A percentile compares a stretch with the other conserved stretches of the same genome.
Conservation (phyloP, 2,888 invertebrate species). For the Xylota segnis region DNA sequence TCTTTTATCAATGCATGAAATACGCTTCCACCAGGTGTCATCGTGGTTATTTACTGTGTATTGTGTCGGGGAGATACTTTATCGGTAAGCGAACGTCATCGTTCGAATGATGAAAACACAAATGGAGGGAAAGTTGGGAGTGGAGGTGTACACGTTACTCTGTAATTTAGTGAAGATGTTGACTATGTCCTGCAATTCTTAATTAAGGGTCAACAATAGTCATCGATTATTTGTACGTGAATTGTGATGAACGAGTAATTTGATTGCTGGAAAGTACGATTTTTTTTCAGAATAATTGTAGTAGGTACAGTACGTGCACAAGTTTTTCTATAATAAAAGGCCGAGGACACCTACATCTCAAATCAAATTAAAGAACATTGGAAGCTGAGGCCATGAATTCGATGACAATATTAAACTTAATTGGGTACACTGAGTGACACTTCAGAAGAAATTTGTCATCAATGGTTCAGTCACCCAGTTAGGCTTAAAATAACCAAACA, state of each 20-base stretch:
- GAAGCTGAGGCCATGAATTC: too few species aligned
- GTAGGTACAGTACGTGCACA: too few species aligned
- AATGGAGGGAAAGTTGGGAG: neutral
- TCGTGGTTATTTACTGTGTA: slow-evolving; percentile 37
- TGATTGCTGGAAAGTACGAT: neutral
- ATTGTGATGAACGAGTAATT: neutral
- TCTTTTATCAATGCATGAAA: slow-evolving; percentile 22
- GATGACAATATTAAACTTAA: too few species aligned
- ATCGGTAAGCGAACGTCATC: slow-evolving; percentile 15
- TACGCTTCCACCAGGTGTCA: slow-evolving; percentile 20
- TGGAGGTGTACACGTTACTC: slow-evolving; percentile 9
- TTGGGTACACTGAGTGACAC: too few species aligned
- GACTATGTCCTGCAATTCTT: neutral
- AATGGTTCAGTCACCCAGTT: too few species aligned
- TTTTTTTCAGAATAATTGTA: neutral
- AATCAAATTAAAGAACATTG: too few species aligned
- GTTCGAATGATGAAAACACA: neutral
- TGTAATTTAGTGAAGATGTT: slow-evolving; percentile 14
- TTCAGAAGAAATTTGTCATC: too few species aligned
- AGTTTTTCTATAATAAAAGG: too few species aligned
- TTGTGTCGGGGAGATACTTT: neutral
- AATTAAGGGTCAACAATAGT: slow-evolving; percentile 7
- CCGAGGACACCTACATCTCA: too few species aligned
- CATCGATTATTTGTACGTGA: neutral
- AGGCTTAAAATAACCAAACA: too few species aligned